Evolutionary conservation across 1,140 invertebrate species (phyloP).

Genomic region (Camponotus pennsylvanicus): DNA sequence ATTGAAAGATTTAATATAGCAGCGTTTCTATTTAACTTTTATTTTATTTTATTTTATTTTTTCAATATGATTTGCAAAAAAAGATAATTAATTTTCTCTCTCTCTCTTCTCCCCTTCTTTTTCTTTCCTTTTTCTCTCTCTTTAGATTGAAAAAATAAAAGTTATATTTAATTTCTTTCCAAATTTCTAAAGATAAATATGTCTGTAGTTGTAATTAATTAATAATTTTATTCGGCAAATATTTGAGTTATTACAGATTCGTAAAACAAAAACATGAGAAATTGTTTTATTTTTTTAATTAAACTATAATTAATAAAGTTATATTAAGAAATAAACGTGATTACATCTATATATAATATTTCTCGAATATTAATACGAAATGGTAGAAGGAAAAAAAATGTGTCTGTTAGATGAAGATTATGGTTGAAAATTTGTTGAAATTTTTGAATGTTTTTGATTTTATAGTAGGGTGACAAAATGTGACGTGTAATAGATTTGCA

Average conservation of each 20-base stretch:
- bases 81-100: not conserved
- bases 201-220: too few relatives aligned
- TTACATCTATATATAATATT: too few relatives aligned
- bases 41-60: not conserved
- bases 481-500: not conserved
- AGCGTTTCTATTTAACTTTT: not conserved
- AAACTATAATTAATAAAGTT: not conserved
- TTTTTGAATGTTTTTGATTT: not conserved
- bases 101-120: too few relatives aligned
- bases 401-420: not conserved
- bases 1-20: not conserved
- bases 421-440: too few relatives aligned
- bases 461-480: not conserved
- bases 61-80: not conserved
- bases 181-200: not conserved
- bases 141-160: slow-evolving; percentile 7
- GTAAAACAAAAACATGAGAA: too few relatives aligned
- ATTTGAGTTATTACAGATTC: not conserved
- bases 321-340: not conserved
- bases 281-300: not conserved
- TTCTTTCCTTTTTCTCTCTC: too few relatives aligned
- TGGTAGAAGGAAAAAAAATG: not conserved
- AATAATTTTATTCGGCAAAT: not conserved
- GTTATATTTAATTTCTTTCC: not conserved
- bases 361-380: not conserved